These are phyloP conservation scores for Heteromyza rotundicornis DNA, from an alignment of 2,888 invertebrate genomes.

Conservation along the genomic window DNA sequence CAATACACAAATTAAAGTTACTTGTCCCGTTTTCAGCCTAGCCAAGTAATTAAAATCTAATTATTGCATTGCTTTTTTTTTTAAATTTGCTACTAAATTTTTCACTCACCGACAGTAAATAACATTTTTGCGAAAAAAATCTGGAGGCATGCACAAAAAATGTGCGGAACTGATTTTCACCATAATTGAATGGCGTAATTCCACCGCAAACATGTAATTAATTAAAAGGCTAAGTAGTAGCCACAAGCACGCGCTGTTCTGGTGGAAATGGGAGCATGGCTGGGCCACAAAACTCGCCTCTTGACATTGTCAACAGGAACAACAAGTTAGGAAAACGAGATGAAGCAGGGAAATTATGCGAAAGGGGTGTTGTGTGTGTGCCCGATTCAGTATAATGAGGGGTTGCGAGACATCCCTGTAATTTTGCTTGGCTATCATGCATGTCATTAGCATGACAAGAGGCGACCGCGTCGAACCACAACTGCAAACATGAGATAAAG, in stretches of 20 bases:
- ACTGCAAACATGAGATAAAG: not conserved
- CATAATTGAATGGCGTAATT: not conserved
- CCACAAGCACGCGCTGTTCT: not conserved
- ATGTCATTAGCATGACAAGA: not conserved
- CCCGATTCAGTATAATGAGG: not conserved
- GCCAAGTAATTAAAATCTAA: no score
- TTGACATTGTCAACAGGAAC: no score
- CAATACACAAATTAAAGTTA: no score
- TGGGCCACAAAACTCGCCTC: no score
- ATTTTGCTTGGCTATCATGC: not conserved
- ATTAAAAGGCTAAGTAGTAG: not conserved
- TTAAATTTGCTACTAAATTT: no score
- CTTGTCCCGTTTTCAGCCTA: no score
- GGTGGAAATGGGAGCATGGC: no score
- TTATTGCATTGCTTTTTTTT: no score
- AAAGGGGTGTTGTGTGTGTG: not conserved
- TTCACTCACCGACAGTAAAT: no score
- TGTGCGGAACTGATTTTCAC: not conserved
- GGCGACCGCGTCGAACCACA: not conserved
- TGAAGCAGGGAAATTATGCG: no score
- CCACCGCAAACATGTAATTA: slow-evolving; percentile 1
- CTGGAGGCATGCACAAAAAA: not conserved
- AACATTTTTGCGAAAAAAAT: no score
- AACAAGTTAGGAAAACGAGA: no score
- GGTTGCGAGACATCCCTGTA: not conserved